Evolutionary conservation across 2,797 vertebrate species (phyloP).

Genomic region (Borostomias antarcticus): DNA sequence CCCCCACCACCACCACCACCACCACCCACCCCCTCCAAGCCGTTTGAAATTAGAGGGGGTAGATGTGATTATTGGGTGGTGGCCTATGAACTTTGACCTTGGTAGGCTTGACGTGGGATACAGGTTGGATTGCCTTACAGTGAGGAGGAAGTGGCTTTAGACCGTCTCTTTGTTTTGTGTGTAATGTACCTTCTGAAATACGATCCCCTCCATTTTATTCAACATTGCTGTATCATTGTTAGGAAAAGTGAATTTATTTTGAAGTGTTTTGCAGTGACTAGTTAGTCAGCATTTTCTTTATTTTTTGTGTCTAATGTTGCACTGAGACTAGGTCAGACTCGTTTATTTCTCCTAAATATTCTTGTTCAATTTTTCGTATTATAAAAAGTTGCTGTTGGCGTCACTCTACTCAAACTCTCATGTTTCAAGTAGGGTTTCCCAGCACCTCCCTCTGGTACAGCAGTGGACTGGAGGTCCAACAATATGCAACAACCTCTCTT

Average conservation of each 20-base stretch:
- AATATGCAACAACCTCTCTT: constrained; percentile 24
- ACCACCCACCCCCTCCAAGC: constrained; percentile 1
- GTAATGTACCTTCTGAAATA: background rate
- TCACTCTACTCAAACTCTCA: constrained; percentile 32
- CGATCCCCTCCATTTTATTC: constrained; percentile 46
- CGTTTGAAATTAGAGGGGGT: constrained; percentile 55
- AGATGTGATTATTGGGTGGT: constrained; percentile 52
- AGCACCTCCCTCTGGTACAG: background rate
- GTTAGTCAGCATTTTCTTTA: constrained; percentile 45
- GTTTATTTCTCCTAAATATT: constrained; percentile 14
- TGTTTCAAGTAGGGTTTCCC: background rate
- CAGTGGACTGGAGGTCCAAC: background rate
- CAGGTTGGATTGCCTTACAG: constrained; percentile 78
- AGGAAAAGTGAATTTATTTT: constrained; percentile 37
- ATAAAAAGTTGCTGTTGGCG: background rate
- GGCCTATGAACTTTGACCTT: constrained; percentile 47
- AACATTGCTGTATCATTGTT: constrained; percentile 39
- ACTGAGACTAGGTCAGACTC: constrained; percentile 20
- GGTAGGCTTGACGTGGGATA: constrained; percentile 70
- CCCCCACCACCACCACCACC: constrained; percentile 17
- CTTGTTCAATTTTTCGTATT: constrained; percentile 11
- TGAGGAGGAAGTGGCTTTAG: constrained; percentile 67
- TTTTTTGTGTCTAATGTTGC: constrained; percentile 32
- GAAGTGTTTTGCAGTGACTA: constrained; percentile 56
- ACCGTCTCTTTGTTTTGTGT: constrained; percentile 67